Base-by-base conservation (phyloP, 2,113 vertebrate species). In the Gambusia holbrooki region DNA sequence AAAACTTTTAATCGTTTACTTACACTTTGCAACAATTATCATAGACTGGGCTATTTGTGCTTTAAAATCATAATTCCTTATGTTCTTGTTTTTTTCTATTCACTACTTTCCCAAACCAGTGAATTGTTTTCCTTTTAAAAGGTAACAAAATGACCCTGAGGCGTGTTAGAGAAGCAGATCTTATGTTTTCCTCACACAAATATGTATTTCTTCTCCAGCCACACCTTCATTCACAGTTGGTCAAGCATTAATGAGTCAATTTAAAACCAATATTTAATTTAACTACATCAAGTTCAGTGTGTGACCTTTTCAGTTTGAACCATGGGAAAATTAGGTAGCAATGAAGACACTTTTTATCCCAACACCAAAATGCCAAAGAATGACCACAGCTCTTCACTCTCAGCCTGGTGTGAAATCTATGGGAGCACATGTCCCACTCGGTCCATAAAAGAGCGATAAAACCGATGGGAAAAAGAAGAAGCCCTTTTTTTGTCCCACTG, bases 361-460 rank as follows among this genome's bases (percentile, higher is more conserved):
- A 69, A 11, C 35, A 71, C 30, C 75, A 68, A 71, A 54, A 81
- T 86, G 84, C 84, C 83, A 83, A 82, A 74, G 37, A 89, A 45
- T 80, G 83, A 82, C 88, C 84, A 85, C 77, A 82, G 67, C 77
- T 85, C 67, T 86, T 80, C 78, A 84, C 85, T 85, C 82, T 82
- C 72, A 73, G 69, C 69, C 74, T 76, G 84, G 86, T 87, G 79
- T 85, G 74, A 88, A 87, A 76, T 78, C 80, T 61, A 73, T 51
- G 79, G 71, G 75, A 82, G 74, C 65, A 76, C 72, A 76, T 85
- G 88, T 87, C 89, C 89, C 88, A 89, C 89, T 86, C 80, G 84
- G 64, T 88, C 76, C 73, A 87, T 89, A 73, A 90, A 90, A 86
- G 84, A 75, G 76, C 11, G 28, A 88, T 88, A 71, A 90, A 90